Evolutionary conservation across 2,113 vertebrate species (phyloP).

Genomic region (Bubo bubo): DNA sequence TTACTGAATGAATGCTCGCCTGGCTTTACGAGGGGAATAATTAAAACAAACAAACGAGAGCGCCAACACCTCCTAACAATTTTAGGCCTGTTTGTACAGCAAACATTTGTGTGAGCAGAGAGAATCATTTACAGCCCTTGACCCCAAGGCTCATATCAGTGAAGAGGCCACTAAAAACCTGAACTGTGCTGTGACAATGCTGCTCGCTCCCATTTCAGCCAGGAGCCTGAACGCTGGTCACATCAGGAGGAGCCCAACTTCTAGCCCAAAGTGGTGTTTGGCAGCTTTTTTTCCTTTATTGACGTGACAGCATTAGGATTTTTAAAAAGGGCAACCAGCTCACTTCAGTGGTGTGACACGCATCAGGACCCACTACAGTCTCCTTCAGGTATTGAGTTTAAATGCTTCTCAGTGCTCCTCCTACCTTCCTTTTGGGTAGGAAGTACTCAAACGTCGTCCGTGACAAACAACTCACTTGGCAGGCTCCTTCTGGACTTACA

Average conservation of each 20-base stretch:
- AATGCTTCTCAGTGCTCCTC: background rate
- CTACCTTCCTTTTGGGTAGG: background rate
- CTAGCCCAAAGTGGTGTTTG: background rate
- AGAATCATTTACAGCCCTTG: background rate
- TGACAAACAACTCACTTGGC: background rate
- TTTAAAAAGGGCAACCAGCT: background rate
- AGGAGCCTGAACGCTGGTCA: fast-evolving
- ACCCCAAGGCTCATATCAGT: fast-evolving
- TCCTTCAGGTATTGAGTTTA: background rate
- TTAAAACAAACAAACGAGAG: background rate
- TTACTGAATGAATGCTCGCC: background rate
- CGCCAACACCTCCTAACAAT: background rate
- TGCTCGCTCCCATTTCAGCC: background rate
- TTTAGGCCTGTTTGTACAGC: background rate
- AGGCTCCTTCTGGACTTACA: background rate
- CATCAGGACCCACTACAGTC: fast-evolving
- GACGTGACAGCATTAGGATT: fast-evolving
- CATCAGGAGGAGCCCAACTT: background rate
- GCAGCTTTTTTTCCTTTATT: background rate
- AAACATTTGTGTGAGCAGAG: background rate
- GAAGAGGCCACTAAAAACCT: background rate
- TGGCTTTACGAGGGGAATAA: background rate
- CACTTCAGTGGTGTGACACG: fast-evolving
- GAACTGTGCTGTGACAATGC: background rate
- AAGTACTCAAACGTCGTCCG: background rate